Percentiles rank a stretch among this genome's conserved stretches.
These are phyloP conservation scores for Melozone crissalis DNA, from an alignment of 2,113 vertebrate species.

Conservation along the genomic window DNA sequence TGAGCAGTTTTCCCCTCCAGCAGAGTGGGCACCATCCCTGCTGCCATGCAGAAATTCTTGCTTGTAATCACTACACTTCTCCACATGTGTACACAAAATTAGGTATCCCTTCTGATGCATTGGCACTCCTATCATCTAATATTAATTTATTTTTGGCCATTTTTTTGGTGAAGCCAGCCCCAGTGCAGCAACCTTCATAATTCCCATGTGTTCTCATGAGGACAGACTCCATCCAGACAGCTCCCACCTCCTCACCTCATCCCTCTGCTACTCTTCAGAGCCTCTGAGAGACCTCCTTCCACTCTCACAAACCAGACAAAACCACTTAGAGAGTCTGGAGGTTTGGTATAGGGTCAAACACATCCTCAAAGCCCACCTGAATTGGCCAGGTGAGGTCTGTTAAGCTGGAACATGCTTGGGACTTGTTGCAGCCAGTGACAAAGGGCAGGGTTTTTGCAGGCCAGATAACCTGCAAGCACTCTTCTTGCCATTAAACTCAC, in stretches of 20 bases:
- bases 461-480: not conserved
- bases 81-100: not conserved
- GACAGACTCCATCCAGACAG: not conserved
- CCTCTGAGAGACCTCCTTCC: not conserved
- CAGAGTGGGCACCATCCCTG: not conserved
- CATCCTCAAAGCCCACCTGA: not conserved
- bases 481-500: not conserved
- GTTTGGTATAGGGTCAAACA: not conserved
- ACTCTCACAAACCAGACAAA: not conserved
- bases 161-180: not conserved
- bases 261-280: not conserved
- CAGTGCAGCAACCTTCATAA: not conserved
- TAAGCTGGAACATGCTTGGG: not conserved
- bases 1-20: not conserved
- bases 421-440: not conserved
- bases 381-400: not conserved
- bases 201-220: not conserved
- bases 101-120: not conserved
- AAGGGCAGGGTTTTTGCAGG: not conserved
- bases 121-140: not conserved
- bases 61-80: not conserved
- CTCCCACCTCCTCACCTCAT: not conserved
- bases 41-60: not conserved
- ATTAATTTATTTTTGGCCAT: not conserved
- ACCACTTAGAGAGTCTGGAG: not conserved